Conservation (phyloP, 2,888 invertebrate species). For the Andrena praecox region DNA sequence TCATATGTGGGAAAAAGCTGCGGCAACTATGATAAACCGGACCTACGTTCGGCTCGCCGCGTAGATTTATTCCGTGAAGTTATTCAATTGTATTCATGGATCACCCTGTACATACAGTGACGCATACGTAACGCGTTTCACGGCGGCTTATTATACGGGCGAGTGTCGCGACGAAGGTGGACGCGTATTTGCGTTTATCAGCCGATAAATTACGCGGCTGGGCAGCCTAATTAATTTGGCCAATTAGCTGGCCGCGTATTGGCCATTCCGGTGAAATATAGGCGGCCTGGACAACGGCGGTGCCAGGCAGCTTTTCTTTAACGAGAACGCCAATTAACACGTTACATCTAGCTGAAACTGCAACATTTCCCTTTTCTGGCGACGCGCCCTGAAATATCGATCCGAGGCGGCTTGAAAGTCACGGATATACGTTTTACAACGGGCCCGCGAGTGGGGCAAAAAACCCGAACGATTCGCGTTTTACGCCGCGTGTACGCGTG, state of each 20-base stretch:
- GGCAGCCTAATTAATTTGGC: constrained; percentile 52
- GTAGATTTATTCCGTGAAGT: no score
- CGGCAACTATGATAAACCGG: no score
- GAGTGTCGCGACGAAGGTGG: constrained; percentile 6
- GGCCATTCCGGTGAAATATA: constrained; percentile 17
- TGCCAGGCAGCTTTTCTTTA: constrained; percentile 11
- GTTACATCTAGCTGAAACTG: constrained; percentile 4
- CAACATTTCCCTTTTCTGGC: neutral
- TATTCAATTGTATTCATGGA: no score
- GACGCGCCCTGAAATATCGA: neutral
- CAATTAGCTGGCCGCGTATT: constrained; percentile 48
- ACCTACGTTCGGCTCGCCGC: no score
- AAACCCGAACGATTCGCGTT: neutral
- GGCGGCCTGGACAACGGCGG: neutral
- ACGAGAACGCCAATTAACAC: constrained; percentile 42
- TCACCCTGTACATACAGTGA: constrained; percentile 4
- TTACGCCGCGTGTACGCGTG: neutral
- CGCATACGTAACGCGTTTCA: constrained; percentile 5
- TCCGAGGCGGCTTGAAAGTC: neutral
- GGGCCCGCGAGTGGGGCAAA: neutral
- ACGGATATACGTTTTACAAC: neutral
- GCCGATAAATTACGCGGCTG: constrained; percentile 42
- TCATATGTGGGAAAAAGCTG: no score
- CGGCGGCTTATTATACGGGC: neutral
- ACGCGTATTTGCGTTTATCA: constrained; percentile 33